phyloP scores from a whole-genome alignment of 1,140 invertebrate genomes.

The Heliconius eleuchia region DNA sequence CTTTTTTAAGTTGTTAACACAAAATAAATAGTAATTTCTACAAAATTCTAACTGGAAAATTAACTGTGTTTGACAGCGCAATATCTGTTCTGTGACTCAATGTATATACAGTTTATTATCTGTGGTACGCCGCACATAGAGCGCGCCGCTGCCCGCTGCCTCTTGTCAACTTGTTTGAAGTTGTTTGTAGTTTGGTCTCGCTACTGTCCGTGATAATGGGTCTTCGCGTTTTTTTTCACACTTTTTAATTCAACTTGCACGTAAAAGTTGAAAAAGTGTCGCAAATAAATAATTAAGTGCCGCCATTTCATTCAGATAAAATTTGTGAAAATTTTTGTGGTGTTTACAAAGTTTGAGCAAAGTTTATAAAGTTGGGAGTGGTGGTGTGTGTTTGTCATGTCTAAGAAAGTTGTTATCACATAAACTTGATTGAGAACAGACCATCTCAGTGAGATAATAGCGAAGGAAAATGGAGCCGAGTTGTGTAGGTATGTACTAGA shows the following conservation, averaged over 20 bases:
- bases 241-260: constrained; percentile 34
- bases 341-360: constrained; percentile 45
- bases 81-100: constrained; percentile 17
- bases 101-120: constrained; percentile 31
- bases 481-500: constrained; percentile 59
- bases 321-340: constrained; percentile 40
- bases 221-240: constrained; percentile 38
- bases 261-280: constrained; percentile 43
- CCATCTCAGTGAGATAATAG: constrained; percentile 29
- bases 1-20: background rate
- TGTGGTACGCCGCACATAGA: constrained; percentile 33
- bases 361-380: constrained; percentile 58
- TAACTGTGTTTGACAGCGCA: background rate
- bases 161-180: constrained; percentile 49
- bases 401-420: constrained; percentile 64
- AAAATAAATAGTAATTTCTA: background rate
- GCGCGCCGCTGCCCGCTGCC: constrained; percentile 22
- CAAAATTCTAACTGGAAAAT: background rate
- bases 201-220: constrained; percentile 48
- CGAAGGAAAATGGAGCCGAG: constrained; percentile 63
- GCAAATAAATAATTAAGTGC: constrained; percentile 31
- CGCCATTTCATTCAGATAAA: constrained; percentile 33
- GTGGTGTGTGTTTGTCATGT: constrained; percentile 72
- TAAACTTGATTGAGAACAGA: constrained; percentile 58
- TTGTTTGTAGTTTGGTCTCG: constrained; percentile 53